These are phyloP conservation scores for Microtus montanus DNA, from an alignment of 2,113 vertebrate genomes.

Conservation along the genomic window DNA sequence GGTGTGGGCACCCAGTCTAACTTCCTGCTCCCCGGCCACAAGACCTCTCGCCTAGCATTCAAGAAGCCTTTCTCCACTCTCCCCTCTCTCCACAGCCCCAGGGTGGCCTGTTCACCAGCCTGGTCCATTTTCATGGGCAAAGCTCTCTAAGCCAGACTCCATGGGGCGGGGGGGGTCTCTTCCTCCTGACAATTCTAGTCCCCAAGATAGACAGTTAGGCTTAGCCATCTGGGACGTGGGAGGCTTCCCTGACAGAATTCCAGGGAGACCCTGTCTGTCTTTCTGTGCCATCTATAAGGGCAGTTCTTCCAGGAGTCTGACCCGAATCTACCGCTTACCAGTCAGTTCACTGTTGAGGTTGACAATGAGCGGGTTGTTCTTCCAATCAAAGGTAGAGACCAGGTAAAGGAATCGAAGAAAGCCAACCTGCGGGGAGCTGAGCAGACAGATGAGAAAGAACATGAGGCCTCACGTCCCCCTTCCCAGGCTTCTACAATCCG, in stretches of 20 bases:
- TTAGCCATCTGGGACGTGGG: not conserved
- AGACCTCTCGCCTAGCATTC: not conserved
- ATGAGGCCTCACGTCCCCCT: not conserved
- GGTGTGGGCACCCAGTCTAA: not conserved
- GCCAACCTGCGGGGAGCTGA: constrained; percentile 95
- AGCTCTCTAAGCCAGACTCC: not conserved
- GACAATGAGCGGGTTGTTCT: constrained; percentile 93
- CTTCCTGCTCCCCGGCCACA: not conserved
- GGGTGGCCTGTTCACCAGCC: not conserved
- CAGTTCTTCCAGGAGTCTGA: not conserved
- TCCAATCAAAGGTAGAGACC: constrained; percentile 97
- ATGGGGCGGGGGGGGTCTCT: not conserved
- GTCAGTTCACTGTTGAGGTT: constrained; percentile 93
- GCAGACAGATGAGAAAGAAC: not conserved
- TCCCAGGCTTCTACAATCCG: not conserved
- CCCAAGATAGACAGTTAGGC: not conserved
- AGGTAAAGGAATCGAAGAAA: constrained; percentile 95
- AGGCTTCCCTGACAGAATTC: not conserved
- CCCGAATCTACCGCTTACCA: constrained; percentile 85
- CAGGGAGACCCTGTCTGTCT: not conserved
- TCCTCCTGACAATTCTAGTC: not conserved
- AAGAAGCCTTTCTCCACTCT: not conserved
- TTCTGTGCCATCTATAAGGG: not conserved
- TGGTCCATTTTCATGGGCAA: not conserved
- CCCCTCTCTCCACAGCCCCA: not conserved